Percentiles rank a stretch among this genome's conserved stretches.
Conservation (phyloP, 2,113 vertebrate species). For the Tamias sibiricus region DNA sequence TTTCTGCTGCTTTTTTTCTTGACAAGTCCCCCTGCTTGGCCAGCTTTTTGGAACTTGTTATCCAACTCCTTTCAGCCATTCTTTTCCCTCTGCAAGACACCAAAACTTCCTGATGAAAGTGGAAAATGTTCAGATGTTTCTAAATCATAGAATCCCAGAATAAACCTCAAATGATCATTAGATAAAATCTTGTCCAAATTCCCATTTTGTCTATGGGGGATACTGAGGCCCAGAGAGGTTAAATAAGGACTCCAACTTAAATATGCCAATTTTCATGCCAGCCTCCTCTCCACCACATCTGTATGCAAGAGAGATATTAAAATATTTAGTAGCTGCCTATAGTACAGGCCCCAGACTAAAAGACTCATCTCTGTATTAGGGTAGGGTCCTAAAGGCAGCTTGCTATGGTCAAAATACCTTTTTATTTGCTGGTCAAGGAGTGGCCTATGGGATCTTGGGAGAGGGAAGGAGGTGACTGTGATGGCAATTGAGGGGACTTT, state of each 20-base stretch:
- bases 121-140: constrained; percentile 24
- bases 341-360: background rate
- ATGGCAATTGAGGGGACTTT: background rate
- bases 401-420: background rate
- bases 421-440: constrained; percentile 9
- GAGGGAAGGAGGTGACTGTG: background rate
- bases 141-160: constrained; percentile 43
- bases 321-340: constrained; percentile 32
- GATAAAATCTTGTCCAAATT: background rate
- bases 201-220: constrained; percentile 41
- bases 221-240: background rate
- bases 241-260: constrained; percentile 37
- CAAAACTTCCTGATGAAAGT: constrained; percentile 44
- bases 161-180: background rate
- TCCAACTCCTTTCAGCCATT: background rate
- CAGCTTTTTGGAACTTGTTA: constrained; percentile 43
- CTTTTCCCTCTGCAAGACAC: constrained; percentile 48
- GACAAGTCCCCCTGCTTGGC: constrained; percentile 21
- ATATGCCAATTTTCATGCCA: background rate
- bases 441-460: background rate
- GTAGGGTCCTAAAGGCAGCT: background rate
- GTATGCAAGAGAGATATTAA: background rate
- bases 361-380: background rate
- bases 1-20: constrained; percentile 31
- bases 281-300: background rate